Evolutionary conservation across 2,888 invertebrate species (phyloP).

Genomic region (Drosophila pseudotalamancana): DNA sequence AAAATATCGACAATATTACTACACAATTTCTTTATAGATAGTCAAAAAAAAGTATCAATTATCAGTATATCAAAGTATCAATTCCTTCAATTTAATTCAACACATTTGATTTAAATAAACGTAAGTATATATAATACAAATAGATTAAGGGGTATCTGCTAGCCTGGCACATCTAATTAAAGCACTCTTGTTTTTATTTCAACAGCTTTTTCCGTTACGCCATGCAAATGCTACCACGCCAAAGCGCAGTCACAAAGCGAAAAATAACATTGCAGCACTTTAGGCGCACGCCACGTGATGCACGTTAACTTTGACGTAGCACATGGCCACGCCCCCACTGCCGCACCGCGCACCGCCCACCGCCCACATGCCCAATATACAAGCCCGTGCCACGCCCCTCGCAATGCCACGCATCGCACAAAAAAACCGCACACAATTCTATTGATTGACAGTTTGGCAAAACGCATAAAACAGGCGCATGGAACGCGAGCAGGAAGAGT

Average conservation of each 20-base stretch:
- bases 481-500: conserved; percentile 4
- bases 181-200: conserved; percentile 4
- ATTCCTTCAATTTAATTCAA: too few relatives aligned
- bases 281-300: conserved; percentile 63
- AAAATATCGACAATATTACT: too few relatives aligned
- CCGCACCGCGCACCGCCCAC: conserved; percentile 13
- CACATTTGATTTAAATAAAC: too few relatives aligned
- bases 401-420: neutral
- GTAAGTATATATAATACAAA: too few relatives aligned
- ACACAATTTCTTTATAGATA: too few relatives aligned
- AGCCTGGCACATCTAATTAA: neutral
- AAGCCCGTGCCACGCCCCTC: neutral
- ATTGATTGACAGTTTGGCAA: conserved; percentile 79
- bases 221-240: conserved; percentile 68
- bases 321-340: conserved; percentile 36
- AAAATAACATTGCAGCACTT: conserved; percentile 68
- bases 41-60: too few relatives aligned
- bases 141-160: neutral
- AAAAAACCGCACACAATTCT: conserved; percentile 54
- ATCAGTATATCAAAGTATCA: too few relatives aligned
- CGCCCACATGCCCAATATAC: conserved; percentile 3
- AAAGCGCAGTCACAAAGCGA: conserved; percentile 71
- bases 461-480: conserved; percentile 62
- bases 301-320: conserved; percentile 42
- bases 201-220: conserved; percentile 11